Evolutionary conservation across 2,888 invertebrate species (phyloP), one percentile per base, ranked within the genome.

Genomic region (Melipona beecheii): DNA sequence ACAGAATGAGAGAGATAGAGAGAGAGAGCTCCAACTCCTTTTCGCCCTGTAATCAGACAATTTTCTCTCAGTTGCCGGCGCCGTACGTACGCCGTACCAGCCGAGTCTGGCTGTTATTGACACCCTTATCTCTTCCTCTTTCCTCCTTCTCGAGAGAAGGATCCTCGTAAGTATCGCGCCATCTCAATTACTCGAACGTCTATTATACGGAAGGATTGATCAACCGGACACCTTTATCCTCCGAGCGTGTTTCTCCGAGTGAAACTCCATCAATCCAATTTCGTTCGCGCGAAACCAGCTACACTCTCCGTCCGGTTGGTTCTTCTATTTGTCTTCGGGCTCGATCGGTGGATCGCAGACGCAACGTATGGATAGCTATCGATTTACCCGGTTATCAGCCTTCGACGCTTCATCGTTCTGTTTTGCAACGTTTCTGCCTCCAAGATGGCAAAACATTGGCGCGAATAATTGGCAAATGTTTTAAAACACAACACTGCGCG

Each of bases 131-230:
- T 74, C 50, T 56, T 64, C 9, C 50, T 56, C 50, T 80, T 24
- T 52, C 27, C 27, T 58, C 43, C 27, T 19, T 58, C 36, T 49
- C 54, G 21, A n/a, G n/a, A n/a, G n/a, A n/a, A n/a, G 21, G 13
- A 43, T 27, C 52, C 24, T 43, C 31, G 27, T 24, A 43, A 60
- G 60, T 60, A 58, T 56, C 56, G 58, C 31, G 52, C 17, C 69
- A 65, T 70, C 79, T 74, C 81, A 65, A 82, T 83, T 83, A 83
- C 75, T 75, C n/a, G 62, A 17, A 75, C 81, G 50, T 68, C 83
- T 58, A 72, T 83, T 81, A 68, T 62, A 75, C 83, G 50, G 58
- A 68, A 36, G 50, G 72, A 74, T 62, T 69, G 75, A 68, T 81
- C 83, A 72, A 62, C 72, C 56, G 75, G 56, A 52, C 60, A 52